Percentiles rank a stretch among this genome's conserved stretches.
phyloP scores from a whole-genome alignment of 2,888 invertebrate genomes.

The Emmelina monodactyla region DNA sequence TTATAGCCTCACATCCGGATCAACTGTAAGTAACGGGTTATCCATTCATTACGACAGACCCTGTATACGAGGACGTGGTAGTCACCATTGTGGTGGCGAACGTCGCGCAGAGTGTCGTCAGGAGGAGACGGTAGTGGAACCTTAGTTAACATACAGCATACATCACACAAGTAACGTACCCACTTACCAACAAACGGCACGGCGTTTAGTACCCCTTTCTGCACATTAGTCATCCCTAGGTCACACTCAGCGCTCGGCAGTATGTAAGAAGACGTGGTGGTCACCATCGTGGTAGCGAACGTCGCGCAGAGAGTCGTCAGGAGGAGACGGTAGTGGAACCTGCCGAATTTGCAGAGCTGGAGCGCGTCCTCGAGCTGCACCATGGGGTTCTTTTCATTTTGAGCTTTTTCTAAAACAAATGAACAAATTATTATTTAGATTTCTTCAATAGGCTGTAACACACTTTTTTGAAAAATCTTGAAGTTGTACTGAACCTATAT shows the following conservation, averaged over 20 bases:
- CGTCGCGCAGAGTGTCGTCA: slow-evolving; percentile 24
- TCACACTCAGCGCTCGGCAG: slow-evolving; percentile 37
- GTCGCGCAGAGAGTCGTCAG: slow-evolving; percentile 24
- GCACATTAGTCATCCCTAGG: slow-evolving; percentile 29
- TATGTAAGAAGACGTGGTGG: slow-evolving; percentile 31
- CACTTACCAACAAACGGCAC: slow-evolving; percentile 35
- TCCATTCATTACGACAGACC: no score
- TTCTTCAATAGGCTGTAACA: no score
- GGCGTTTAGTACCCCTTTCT: slow-evolving; percentile 32
- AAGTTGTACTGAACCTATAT: no score
- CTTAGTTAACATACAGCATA: no score
- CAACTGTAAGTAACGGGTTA: no score
- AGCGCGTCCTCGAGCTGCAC: slow-evolving; percentile 31
- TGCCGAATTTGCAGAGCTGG: slow-evolving; percentile 29
- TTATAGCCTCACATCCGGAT: no score
- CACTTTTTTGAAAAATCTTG: no score
- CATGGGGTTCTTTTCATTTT: slow-evolving; percentile 24
- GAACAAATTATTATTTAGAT: no score
- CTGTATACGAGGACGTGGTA: slow-evolving; percentile 30
- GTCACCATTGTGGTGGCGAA: slow-evolving; percentile 26
- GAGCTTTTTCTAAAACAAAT: no score
- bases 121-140: slow-evolving; percentile 27
- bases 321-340: slow-evolving; percentile 28
- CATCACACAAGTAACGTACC: no score
- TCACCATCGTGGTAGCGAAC: slow-evolving; percentile 25